phyloP scores from a whole-genome alignment of 1,140 invertebrate genomes.

The Drosophila neocordata region DNA sequence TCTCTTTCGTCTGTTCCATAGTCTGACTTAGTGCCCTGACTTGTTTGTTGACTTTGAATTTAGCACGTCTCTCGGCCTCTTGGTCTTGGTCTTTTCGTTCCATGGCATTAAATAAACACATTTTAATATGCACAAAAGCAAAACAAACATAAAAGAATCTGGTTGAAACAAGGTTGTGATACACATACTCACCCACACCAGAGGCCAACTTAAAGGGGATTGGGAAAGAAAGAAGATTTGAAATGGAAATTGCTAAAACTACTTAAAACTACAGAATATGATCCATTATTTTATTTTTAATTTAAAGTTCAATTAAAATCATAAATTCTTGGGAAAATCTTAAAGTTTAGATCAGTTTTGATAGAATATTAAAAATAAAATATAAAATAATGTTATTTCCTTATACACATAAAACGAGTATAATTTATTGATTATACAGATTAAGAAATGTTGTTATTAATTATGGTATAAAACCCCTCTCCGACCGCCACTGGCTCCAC shows the following conservation, averaged over 20 bases:
- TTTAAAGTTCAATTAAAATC: too few relatives aligned
- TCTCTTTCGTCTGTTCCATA: background rate
- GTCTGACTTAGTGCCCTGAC: background rate
- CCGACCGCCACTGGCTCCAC: background rate
- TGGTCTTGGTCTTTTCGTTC: constrained; percentile 2
- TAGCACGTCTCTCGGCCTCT: constrained; percentile 25
- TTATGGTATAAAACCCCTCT: background rate
- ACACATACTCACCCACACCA: background rate
- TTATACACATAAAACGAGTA: too few relatives aligned
- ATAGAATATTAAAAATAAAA: too few relatives aligned
- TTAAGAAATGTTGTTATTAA: too few relatives aligned
- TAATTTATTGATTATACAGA: too few relatives aligned
- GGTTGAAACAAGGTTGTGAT: constrained; percentile 31
- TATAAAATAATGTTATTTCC: too few relatives aligned
- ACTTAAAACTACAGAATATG: too few relatives aligned
- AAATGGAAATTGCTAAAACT: too few relatives aligned
- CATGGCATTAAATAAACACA: constrained; percentile 46
- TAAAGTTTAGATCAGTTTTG: too few relatives aligned
- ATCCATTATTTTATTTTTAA: too few relatives aligned
- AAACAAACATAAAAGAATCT: constrained; percentile 42
- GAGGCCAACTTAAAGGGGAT: background rate
- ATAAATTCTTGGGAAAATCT: too few relatives aligned
- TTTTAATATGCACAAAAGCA: constrained; percentile 44
- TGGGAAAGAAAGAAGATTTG: too few relatives aligned
- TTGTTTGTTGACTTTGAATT: constrained; percentile 52